Conservation (phyloP, 2,888 invertebrate genomes). For the Notodonta dromedarius region DNA sequence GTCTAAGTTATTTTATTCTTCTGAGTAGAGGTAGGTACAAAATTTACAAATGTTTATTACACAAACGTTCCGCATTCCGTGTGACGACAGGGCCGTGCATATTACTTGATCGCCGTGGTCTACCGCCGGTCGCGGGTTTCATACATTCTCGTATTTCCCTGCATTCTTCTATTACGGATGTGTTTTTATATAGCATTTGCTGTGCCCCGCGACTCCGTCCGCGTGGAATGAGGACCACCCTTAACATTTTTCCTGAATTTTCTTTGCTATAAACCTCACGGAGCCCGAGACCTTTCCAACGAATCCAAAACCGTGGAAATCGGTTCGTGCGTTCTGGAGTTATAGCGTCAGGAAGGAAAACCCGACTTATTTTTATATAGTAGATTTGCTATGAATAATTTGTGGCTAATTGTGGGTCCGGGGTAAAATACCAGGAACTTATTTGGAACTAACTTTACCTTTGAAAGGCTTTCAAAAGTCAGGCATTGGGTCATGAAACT, state of each 20-base stretch:
- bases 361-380: no score
- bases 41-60: constrained; percentile 34
- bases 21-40: neutral
- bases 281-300: no score
- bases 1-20: no score
- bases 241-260: no score
- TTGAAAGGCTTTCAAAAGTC: no score
- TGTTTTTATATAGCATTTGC: constrained; percentile 23
- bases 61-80: constrained; percentile 41
- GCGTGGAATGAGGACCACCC: no score
- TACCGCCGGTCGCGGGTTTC: constrained; percentile 30
- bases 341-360: no score
- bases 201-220: no score
- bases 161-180: constrained; percentile 28
- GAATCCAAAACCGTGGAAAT: no score
- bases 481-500: no score
- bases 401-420: constrained; percentile 12
- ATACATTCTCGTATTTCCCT: constrained; percentile 36
- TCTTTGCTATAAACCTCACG: no score
- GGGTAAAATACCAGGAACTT: constrained; percentile 5
- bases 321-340: no score
- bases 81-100: constrained; percentile 5
- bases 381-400: constrained; percentile 8
- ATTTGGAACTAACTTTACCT: neutral
- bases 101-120: constrained; percentile 23